Conservation (phyloP, 2,888 invertebrate species). For the Atrina japonica region DNA sequence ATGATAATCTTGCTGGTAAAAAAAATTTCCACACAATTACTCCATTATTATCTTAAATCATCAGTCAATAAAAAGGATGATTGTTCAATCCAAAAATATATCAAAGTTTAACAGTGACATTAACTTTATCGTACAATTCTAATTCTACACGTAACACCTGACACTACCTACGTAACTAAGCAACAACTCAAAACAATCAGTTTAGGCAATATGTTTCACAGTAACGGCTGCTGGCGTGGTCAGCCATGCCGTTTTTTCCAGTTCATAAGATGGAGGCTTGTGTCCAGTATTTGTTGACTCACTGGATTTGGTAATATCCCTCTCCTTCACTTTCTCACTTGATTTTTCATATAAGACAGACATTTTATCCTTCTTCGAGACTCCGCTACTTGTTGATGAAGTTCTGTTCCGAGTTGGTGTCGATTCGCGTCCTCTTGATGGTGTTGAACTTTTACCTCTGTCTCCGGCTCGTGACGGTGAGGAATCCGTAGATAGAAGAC, state of each 20-base stretch:
- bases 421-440: neutral
- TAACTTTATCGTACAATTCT: too few relatives aligned
- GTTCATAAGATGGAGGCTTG: neutral
- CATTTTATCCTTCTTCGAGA: neutral
- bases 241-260: conserved; percentile 27
- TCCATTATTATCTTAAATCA: too few relatives aligned
- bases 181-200: too few relatives aligned
- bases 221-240: conserved; percentile 13
- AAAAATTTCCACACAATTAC: too few relatives aligned
- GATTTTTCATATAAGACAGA: conserved; percentile 1
- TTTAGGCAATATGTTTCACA: conserved; percentile 30
- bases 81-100: too few relatives aligned
- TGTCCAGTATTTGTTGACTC: neutral
- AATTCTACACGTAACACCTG: too few relatives aligned
- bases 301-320: neutral
- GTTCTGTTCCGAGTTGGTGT: conserved; percentile 14
- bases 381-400: conserved; percentile 3
- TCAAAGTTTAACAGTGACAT: too few relatives aligned
- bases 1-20: too few relatives aligned
- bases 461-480: conserved; percentile 7
- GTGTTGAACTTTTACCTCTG: conserved; percentile 1
- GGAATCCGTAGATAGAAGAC: conserved; percentile 17
- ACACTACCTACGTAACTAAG: too few relatives aligned
- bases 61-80: too few relatives aligned
- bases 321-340: neutral